A percentile compares a stretch with the other conserved stretches of the same genome.
phyloP scores from a whole-genome alignment of 2,797 vertebrate species.

The Acrocephalus scirpaceus region DNA sequence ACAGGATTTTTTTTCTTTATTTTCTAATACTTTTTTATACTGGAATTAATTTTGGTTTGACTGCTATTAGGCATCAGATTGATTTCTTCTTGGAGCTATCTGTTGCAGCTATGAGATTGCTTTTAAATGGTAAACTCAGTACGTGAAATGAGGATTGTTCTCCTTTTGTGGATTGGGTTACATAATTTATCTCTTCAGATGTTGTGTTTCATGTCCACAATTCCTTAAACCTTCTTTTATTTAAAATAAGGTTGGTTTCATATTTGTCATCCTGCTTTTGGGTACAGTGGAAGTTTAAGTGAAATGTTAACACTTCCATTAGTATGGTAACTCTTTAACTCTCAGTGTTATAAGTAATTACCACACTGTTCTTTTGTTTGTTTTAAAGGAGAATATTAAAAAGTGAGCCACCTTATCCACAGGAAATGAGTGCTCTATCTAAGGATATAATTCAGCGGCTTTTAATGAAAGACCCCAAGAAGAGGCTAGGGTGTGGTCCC shows the following conservation, averaged over 20 bases:
- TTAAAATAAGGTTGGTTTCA: not conserved
- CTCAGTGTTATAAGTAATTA: not conserved
- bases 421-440: slow-evolving; percentile 89
- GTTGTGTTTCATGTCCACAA: not conserved
- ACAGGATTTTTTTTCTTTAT: not conserved
- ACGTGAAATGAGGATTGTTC: not conserved
- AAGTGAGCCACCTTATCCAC: slow-evolving; percentile 94
- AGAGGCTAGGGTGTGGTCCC: slow-evolving; percentile 90
- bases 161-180: not conserved
- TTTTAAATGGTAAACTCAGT: not conserved
- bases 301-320: not conserved
- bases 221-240: not conserved
- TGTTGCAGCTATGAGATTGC: not conserved
- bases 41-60: not conserved
- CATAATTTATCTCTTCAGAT: not conserved
- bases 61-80: not conserved
- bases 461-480: slow-evolving; percentile 94
- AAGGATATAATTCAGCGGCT: slow-evolving; percentile 94
- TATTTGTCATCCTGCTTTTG: not conserved
- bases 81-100: not conserved
- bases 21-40: not conserved
- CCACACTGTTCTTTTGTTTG: not conserved
- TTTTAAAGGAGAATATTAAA: slow-evolving; percentile 92
- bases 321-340: not conserved
- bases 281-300: not conserved